Evolutionary conservation across 2,113 vertebrate species (phyloP).

Genomic region (Cinclus mexicanus): DNA sequence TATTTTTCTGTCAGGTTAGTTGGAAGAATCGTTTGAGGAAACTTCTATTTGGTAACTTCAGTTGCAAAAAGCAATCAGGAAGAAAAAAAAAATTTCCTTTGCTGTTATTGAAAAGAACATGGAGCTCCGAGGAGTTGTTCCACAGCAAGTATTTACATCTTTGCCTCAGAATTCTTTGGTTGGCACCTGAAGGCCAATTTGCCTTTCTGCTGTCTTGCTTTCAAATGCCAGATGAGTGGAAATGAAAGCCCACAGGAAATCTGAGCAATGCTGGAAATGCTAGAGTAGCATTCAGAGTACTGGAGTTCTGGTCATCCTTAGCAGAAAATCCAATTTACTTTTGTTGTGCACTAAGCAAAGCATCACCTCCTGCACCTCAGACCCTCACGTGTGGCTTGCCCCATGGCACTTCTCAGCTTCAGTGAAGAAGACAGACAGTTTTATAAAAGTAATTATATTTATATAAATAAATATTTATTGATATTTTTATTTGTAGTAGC

Average conservation of each 20-base stretch:
- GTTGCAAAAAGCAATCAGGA: constrained; percentile 83
- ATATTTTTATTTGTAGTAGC: no score
- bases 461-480: no score
- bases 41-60: constrained; percentile 85
- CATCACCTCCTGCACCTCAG: background rate
- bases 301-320: background rate
- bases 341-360: background rate
- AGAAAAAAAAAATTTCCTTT: constrained; percentile 68
- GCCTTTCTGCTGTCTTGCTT: background rate
- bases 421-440: rapidly evolving
- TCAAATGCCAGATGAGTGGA: background rate
- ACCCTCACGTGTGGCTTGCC: rapidly evolving
- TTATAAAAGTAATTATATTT: background rate
- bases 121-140: constrained; percentile 46
- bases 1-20: constrained; percentile 88
- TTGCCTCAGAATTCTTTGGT: background rate
- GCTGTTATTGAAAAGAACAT: constrained; percentile 47
- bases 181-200: background rate
- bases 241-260: background rate
- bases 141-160: background rate
- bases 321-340: background rate
- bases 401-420: background rate
- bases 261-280: background rate
- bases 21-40: constrained; percentile 85
- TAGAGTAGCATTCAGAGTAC: rapidly evolving